Percentiles rank a stretch among this genome's conserved stretches.
These are phyloP conservation scores for Nylanderia fulva DNA, from an alignment of 1,140 invertebrate species.

Conservation along the genomic window DNA sequence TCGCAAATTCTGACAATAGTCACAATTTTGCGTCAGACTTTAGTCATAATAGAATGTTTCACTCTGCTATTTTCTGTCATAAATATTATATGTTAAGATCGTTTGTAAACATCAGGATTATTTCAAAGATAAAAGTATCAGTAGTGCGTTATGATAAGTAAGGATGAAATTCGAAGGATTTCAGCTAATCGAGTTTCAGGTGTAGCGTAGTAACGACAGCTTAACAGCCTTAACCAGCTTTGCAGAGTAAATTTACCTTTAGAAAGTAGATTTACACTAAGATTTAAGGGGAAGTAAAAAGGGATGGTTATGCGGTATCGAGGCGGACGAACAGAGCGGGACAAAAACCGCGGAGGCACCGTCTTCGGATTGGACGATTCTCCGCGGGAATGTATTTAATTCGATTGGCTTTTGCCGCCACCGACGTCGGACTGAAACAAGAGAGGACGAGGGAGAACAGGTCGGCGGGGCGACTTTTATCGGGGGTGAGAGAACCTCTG, in stretches of 20 bases:
- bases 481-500: conserved; percentile 76
- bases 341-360: conserved; percentile 64
- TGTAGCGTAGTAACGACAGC: conserved; percentile 50
- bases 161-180: conserved; percentile 37
- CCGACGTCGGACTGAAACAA: conserved; percentile 57
- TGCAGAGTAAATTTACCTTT: conserved; percentile 45
- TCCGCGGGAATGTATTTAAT: conserved; percentile 77
- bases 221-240: conserved; percentile 54
- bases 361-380: conserved; percentile 69
- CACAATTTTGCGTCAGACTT: too few species aligned
- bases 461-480: conserved; percentile 26
- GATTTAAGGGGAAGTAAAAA: conserved; percentile 40
- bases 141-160: conserved; percentile 8
- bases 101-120: background rate
- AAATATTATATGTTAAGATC: background rate
- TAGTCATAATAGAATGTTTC: too few species aligned
- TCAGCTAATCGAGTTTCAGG: conserved; percentile 40
- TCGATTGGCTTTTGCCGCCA: conserved; percentile 75
- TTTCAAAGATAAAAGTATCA: conserved; percentile 21
- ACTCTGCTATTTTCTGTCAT: background rate
- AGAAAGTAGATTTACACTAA: conserved; percentile 57
- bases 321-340: conserved; percentile 45
- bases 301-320: conserved; percentile 48
- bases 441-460: conserved; percentile 21
- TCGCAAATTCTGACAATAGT: background rate